Percentiles rank a stretch among this genome's conserved stretches.
These are phyloP conservation scores for Rhodeus uyekii DNA, from an alignment of 2,797 vertebrate species.

Conservation along the genomic window DNA sequence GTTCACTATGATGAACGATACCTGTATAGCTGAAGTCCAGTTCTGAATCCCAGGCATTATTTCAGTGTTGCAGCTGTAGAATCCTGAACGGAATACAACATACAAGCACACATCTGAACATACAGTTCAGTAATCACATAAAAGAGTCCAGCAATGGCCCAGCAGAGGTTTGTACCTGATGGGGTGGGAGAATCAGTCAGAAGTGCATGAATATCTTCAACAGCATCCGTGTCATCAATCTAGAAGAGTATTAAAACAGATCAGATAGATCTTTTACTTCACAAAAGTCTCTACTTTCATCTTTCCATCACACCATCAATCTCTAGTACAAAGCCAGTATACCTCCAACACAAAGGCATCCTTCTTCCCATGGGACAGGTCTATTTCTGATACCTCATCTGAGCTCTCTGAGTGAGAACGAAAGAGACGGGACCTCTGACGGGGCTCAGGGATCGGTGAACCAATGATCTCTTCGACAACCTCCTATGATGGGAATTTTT, in stretches of 20 bases:
- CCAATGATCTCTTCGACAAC: constrained; percentile 89
- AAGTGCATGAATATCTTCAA: constrained; percentile 95
- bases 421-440: constrained; percentile 89
- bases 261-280: not conserved
- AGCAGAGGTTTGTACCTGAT: constrained; percentile 73
- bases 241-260: constrained; percentile 60
- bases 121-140: not conserved
- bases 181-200: constrained; percentile 89
- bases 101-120: not conserved
- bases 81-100: constrained; percentile 75
- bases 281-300: no score
- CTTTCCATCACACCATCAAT: no score
- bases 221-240: constrained; percentile 97
- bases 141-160: not conserved
- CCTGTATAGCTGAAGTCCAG: constrained; percentile 96
- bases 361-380: constrained; percentile 97
- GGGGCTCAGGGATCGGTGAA: constrained; percentile 93
- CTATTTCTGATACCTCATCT: constrained; percentile 93
- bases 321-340: not conserved
- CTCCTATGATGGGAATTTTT: constrained; percentile 79
- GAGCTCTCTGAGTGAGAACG: constrained; percentile 98
- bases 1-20: constrained; percentile 59
- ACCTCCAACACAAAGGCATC: constrained; percentile 98
- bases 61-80: constrained; percentile 98
- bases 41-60: constrained; percentile 97